phyloP scores from a whole-genome alignment of 1,140 invertebrate genomes.

The Anastrepha obliqua region DNA sequence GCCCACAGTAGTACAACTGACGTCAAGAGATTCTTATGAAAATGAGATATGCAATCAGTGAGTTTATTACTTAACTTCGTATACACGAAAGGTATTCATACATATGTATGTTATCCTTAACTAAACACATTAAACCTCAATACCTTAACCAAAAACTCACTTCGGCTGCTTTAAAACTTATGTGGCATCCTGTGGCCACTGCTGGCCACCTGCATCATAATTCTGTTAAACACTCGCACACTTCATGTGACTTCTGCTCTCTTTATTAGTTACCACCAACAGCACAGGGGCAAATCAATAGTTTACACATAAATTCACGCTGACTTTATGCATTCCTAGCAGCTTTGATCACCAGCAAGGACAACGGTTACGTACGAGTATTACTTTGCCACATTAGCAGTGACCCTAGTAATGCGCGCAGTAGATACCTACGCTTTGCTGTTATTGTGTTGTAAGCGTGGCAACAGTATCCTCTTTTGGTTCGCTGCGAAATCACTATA shows the following conservation, averaged over 20 bases:
- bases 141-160: background rate
- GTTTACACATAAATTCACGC: conserved; percentile 9
- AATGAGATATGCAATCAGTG: too few relatives aligned
- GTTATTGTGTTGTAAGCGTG: background rate
- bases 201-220: background rate
- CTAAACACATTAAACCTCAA: too few relatives aligned
- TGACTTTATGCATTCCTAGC: conserved; percentile 16
- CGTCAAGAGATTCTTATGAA: too few relatives aligned
- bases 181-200: background rate
- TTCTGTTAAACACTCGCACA: background rate
- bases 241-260: background rate
- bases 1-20: too few relatives aligned
- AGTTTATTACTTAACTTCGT: too few relatives aligned
- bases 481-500: background rate
- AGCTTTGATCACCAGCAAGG: background rate
- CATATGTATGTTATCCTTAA: too few relatives aligned
- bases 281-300: background rate
- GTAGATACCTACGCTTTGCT: background rate
- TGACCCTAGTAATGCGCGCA: background rate
- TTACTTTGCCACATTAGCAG: conserved; percentile 8
- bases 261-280: background rate
- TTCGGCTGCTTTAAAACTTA: background rate
- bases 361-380: background rate
- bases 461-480: background rate
- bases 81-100: too few relatives aligned